Evolutionary conservation across 1,140 invertebrate species (phyloP), one percentile per base, ranked within the genome.

Genomic region (Bombus fervidus): DNA sequence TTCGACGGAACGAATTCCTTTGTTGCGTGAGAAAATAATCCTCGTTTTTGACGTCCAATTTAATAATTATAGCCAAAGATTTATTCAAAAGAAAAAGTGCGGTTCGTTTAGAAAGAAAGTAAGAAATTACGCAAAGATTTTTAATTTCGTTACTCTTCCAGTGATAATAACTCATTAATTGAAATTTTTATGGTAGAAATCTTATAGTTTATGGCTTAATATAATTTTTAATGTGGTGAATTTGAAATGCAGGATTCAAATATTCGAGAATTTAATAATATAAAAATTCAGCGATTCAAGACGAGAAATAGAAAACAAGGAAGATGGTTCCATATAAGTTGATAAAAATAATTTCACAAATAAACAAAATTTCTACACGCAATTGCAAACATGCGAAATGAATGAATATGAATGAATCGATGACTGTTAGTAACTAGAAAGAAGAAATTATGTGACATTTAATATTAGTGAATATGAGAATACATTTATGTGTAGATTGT

Each of bases 401-500:
- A 43, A 15, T 37, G 79, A n/a, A 53, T 10, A 10, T 10, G 31
- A 66, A 43, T 71, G 78, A 57, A 25, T 86, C 53, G 73, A 86
- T 75, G 86, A 78, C 68, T 68, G 76, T 79, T 79, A 87, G 57
- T 13, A 34, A 64, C 39, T 85, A 87, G 57, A 73, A 53, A 75
- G 62, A 68, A 71, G 53, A 66, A 83, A 81, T 81, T 75, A 66
- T 53, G 83, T 59, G 81, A 64, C 88, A 79, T 86, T 83, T 86
- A 90, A 82, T 88, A 82, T 81, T 75, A 83, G 69, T 74, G 83
- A 39, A 86, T 71, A 86, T 53, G 83, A 78, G 66, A 80, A 83
- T 86, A 75, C 74, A 76, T 91, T 89, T 91, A 84, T 91, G 83
- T 90, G 87, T 92, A 92, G 91, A 91, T 90, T 87, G 85, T 92